Percentiles rank a stretch among this genome's conserved stretches.
Conservation (phyloP, 2,888 invertebrate species). For the Eupeodes luniger region DNA sequence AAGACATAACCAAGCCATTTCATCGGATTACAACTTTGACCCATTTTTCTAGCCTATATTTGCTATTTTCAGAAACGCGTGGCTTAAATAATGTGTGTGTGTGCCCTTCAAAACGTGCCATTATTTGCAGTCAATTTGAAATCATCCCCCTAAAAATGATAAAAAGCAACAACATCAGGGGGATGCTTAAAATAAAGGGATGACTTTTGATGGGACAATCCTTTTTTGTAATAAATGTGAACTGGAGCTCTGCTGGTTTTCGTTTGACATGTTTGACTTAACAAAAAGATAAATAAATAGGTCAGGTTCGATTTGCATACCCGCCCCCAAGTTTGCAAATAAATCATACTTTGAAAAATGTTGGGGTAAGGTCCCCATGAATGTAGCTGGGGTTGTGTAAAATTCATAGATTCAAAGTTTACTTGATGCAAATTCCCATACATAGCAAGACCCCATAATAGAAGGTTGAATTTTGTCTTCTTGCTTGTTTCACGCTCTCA, state of each 20-base stretch:
- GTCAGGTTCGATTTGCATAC: conserved; percentile 23
- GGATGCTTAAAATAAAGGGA: not conserved
- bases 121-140: conserved; percentile 4
- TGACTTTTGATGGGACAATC: conserved; percentile 8
- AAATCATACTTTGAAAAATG: conserved; percentile 27
- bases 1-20: not conserved
- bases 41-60: not conserved
- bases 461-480: conserved; percentile 1
- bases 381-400: not conserved
- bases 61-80: not conserved
- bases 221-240: not conserved
- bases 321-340: not conserved
- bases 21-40: conserved; percentile 11
- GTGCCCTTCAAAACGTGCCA: not conserved
- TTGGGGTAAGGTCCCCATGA: not conserved
- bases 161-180: not conserved
- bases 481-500: not conserved
- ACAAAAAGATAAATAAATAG: conserved; percentile 7
- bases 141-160: not conserved
- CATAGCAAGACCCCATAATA: not conserved
- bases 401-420: not conserved
- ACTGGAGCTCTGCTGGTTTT: not conserved
- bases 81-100: not conserved
- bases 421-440: not conserved
- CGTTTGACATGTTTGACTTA: not conserved